Evolutionary conservation across 2,888 invertebrate genomes (phyloP), one percentile per base, ranked within the genome.

Genomic region (Cotesia congregata): DNA sequence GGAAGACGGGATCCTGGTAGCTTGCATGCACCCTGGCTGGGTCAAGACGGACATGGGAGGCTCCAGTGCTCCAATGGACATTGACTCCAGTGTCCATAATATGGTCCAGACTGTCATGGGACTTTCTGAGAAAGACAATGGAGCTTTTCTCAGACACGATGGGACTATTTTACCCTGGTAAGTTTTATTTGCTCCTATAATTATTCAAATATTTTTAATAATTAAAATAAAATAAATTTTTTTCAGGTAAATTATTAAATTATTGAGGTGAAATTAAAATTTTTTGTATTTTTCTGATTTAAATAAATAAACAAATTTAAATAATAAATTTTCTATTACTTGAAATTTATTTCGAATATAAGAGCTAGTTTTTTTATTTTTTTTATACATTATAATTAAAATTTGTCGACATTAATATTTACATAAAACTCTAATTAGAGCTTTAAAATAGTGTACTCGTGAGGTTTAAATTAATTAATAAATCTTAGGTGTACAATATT

Each of bases 41-140:
- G 96, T 97, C 6, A 93, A 94, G 87, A 98, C 97, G 0, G 94
- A 94, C 81, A 94, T 97, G 95, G 97, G 97, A 4, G 97, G 97
- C 3, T 89, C 91, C 61, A 93, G 93, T 81, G 97, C 97, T 0
- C 94, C 94, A 0, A 90, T 97, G 50, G 93, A 94, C 73, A 90
- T 95, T 1, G 92, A 94, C 39, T 91, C 92, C 1, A 94, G 95
- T 86, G 92, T 94, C 4, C 86, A 86, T 0, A 91, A 92, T 17
- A 93, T 97, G 77, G 89, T 97, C 15, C 88, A 92, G 5, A 93
- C 95, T 2, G 88, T 97, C 67, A 85, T 90, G 61, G 90, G 90
- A 1, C 90, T 97, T 5, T 91, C 91, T 39, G 93, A 93, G 80
- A 85, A 90, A 5, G 93, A 96, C 82, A 94, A 93, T 83, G 97